Evolutionary conservation across 2,113 vertebrate genomes (phyloP).

Genomic region (Dascyllus trimaculatus): DNA sequence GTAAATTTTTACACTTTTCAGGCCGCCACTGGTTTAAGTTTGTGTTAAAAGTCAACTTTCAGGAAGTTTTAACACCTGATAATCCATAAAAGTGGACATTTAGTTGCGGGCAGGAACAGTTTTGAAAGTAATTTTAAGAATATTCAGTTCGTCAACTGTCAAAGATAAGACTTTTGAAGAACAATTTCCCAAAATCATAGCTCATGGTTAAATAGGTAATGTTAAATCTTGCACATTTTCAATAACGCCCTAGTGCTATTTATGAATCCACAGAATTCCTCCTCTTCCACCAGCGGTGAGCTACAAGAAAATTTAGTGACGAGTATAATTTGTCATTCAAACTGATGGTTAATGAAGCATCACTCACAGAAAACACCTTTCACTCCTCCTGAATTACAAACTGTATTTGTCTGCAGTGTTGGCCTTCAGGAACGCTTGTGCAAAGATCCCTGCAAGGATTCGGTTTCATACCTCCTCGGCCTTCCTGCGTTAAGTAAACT

Average conservation of each 20-base stretch:
- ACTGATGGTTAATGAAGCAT: constrained; percentile 26
- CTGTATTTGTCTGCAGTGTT: background rate
- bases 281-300: background rate
- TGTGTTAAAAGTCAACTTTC: too few relatives aligned
- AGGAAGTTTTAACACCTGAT: too few relatives aligned
- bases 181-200: background rate
- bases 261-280: background rate
- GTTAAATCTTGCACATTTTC: background rate
- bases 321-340: constrained; percentile 7
- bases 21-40: too few relatives aligned
- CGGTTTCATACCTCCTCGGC: background rate
- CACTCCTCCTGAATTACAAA: background rate
- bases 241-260: background rate
- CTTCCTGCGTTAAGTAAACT: background rate
- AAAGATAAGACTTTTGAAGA: too few relatives aligned
- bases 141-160: too few relatives aligned
- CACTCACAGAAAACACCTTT: background rate
- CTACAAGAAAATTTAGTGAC: background rate
- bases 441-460: background rate
- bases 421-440: background rate
- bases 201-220: background rate
- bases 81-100: too few relatives aligned
- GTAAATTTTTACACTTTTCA: too few relatives aligned
- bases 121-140: too few relatives aligned
- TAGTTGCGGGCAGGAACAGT: too few relatives aligned